Percentiles rank a stretch among this genome's conserved stretches.
Evolutionary conservation across 2,888 invertebrate species (phyloP).

Genomic region (Bombylius discolor): DNA sequence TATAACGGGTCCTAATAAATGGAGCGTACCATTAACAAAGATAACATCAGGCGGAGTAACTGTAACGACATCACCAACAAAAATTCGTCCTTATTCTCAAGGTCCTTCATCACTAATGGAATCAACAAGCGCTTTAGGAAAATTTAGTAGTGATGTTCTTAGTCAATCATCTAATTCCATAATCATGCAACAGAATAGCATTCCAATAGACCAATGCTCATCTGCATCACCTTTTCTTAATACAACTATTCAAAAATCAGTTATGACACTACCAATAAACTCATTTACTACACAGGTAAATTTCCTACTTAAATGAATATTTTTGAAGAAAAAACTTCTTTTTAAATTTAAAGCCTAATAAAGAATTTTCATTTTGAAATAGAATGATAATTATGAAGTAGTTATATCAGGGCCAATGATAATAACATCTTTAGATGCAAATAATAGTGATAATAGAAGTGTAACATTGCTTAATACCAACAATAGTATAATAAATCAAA

Average conservation of each 20-base stretch:
- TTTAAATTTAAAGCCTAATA: neutral
- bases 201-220: slow-evolving; percentile 36
- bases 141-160: slow-evolving; percentile 34
- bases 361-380: neutral
- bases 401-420: slow-evolving; percentile 50
- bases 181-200: slow-evolving; percentile 30
- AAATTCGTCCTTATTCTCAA: slow-evolving; percentile 41
- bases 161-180: slow-evolving; percentile 32
- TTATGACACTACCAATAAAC: slow-evolving; percentile 34
- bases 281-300: slow-evolving; percentile 4
- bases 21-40: slow-evolving; percentile 39
- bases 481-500: slow-evolving; percentile 38
- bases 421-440: slow-evolving; percentile 42
- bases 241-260: slow-evolving; percentile 32
- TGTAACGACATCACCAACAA: slow-evolving; percentile 46
- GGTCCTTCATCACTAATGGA: slow-evolving; percentile 39
- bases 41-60: slow-evolving; percentile 46
- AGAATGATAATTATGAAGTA: slow-evolving; percentile 31
- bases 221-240: slow-evolving; percentile 28
- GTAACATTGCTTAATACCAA: slow-evolving; percentile 58
- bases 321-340: no score
- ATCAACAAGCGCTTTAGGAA: slow-evolving; percentile 31
- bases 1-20: slow-evolving; percentile 40
- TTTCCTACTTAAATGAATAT: neutral
- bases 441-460: slow-evolving; percentile 59